These are phyloP conservation scores for Drosophila nannoptera DNA, from an alignment of 1,140 invertebrate genomes.

Conservation along the genomic window DNA sequence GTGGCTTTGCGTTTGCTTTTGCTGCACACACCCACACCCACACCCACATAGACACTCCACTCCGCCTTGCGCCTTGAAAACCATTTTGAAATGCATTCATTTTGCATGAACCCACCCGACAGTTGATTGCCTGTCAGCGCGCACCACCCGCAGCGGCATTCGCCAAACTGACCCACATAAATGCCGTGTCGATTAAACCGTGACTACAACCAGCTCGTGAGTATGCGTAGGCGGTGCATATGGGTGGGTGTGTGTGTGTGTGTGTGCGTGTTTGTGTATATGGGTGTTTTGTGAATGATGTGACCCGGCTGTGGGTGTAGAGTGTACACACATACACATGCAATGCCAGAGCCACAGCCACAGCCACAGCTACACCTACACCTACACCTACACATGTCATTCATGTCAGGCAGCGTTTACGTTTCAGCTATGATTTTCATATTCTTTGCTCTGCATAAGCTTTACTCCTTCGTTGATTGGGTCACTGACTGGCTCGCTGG, in stretches of 20 bases:
- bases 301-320: conserved; percentile 34
- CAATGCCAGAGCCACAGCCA: conserved; percentile 9
- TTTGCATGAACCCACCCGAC: conserved; percentile 50
- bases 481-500: background rate
- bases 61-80: conserved; percentile 42
- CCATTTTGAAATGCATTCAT: conserved; percentile 58
- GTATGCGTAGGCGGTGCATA: conserved; percentile 31
- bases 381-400: conserved; percentile 44
- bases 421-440: conserved; percentile 41
- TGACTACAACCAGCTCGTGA: conserved; percentile 40
- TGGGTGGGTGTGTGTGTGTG: conserved; percentile 24
- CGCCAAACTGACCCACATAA: conserved; percentile 65
- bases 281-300: conserved; percentile 69
- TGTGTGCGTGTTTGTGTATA: conserved; percentile 8
- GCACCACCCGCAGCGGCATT: conserved; percentile 21
- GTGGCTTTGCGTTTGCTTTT: conserved; percentile 28
- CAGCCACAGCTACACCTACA: conserved; percentile 7
- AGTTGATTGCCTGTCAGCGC: conserved; percentile 72
- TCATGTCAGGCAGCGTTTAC: conserved; percentile 55
- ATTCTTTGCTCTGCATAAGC: conserved; percentile 7
- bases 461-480: background rate
- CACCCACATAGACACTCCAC: too few species aligned
- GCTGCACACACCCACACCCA: too few species aligned
- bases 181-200: conserved; percentile 38
- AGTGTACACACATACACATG: conserved; percentile 16